Evolutionary conservation across 2,888 invertebrate species (phyloP).

Genomic region (Drosophila limbata): DNA sequence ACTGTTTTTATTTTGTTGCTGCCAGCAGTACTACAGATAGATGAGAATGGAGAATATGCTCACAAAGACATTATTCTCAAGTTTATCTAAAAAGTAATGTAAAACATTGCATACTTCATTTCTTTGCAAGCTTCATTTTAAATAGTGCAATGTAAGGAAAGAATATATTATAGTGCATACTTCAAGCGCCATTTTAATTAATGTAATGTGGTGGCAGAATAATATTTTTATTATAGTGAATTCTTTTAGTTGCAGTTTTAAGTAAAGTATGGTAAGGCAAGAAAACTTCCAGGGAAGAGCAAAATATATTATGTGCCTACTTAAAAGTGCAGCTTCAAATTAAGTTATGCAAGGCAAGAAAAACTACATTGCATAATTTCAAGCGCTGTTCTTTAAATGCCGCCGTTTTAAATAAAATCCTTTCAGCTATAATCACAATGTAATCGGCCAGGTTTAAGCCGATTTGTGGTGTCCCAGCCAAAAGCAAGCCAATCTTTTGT

Average conservation of each 20-base stretch:
- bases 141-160: too few species aligned
- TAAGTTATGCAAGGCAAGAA: too few species aligned
- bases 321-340: too few species aligned
- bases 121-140: not conserved
- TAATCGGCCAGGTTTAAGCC: slow-evolving; percentile 21
- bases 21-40: slow-evolving; percentile 2
- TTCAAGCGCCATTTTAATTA: not conserved
- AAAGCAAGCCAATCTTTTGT: slow-evolving; percentile 17
- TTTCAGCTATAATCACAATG: slow-evolving; percentile 4
- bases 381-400: not conserved
- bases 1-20: slow-evolving; percentile 28
- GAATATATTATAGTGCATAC: too few species aligned
- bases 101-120: slow-evolving; percentile 13
- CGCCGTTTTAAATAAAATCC: slow-evolving; percentile 1
- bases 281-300: too few species aligned
- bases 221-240: too few species aligned
- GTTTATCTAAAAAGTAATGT: not conserved
- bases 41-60: slow-evolving; percentile 9
- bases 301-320: too few species aligned
- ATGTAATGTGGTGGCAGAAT: too few species aligned
- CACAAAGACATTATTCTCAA: slow-evolving; percentile 1
- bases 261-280: too few species aligned
- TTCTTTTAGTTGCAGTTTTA: too few species aligned
- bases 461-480: slow-evolving; percentile 9
- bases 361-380: slow-evolving; percentile 15